Base-by-base conservation (phyloP, 2,797 vertebrate species). In the Smutsia temminckii region DNA sequence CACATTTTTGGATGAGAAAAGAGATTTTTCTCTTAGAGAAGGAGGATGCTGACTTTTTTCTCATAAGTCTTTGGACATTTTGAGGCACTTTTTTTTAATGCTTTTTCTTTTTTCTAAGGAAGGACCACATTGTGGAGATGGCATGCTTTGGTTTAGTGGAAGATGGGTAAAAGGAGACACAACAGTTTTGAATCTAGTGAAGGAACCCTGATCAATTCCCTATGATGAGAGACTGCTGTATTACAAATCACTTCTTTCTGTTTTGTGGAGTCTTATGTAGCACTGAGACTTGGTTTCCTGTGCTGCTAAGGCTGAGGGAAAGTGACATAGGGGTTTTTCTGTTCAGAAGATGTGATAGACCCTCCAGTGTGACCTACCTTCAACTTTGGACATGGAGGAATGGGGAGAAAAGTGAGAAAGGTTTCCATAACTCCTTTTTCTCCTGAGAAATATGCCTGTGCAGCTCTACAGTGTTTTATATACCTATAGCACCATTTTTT, bases 101-200 rank as follows among this genome's bases (percentile, higher is more conserved):
- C 51, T 77, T 95, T 81, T 85, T 68, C 34, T 46, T 93, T 90
- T 25, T 91, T 81, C 72, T 87, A 81, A 80, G 85, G 66, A 97
- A 84, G 91, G 83, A 29, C 77, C 85, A 93, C 14, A 66, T 93
- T 97, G 32, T 81, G 16, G 77, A 97, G 83, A 75, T 88, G 55
- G 29, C 93, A 92, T 88, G 5, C 42, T 93, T 93, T 93, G 32
- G 66, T 96, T 95, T 95, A 92, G n/a, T 95, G 80, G 61, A 85
- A 78, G 59, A 40, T 71, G 91, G 78, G 21, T 95, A 97, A 97
- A 96, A 98, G 94, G 55, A 92, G 98, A 96, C 89, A 96, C 93
- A 95, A 79, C 16, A 95, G 5, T 29, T 91, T 5, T 64, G 42
- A 92, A 64, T 88, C 75, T 94, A 93, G 61, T 95, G 59, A 92